phyloP scores from a whole-genome alignment of 2,888 invertebrate species.

The Mesorhabditis belari region DNA sequence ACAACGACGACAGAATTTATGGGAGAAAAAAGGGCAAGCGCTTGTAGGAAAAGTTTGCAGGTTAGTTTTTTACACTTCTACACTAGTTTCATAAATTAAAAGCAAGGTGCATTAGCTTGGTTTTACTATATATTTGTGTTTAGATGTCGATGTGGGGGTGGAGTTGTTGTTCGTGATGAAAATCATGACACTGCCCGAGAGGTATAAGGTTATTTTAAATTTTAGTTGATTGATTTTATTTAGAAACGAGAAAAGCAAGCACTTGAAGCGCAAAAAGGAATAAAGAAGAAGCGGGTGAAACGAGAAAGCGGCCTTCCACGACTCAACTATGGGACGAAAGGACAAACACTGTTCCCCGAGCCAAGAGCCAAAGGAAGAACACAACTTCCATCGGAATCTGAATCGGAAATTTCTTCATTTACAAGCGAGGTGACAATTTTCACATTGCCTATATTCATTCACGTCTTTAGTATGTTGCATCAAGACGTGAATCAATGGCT shows the following conservation, averaged over 20 bases:
- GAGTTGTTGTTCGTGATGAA: constrained; percentile 18
- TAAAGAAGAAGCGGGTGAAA: neutral
- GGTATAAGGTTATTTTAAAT: neutral
- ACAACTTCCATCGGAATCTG: too few relatives aligned
- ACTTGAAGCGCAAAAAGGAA: constrained; percentile 12
- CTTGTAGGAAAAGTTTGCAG: constrained; percentile 13
- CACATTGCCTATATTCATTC: too few relatives aligned
- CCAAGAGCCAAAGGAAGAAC: too few relatives aligned
- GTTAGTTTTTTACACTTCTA: too few relatives aligned
- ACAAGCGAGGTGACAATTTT: too few relatives aligned
- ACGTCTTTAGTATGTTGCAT: too few relatives aligned
- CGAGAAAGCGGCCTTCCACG: constrained; percentile 1
- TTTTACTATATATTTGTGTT: constrained; percentile 6
- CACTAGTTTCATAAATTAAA: too few relatives aligned
- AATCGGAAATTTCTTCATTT: too few relatives aligned
- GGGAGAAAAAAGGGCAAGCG: constrained; percentile 39
- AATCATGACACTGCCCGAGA: neutral
- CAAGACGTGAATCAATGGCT: too few relatives aligned
- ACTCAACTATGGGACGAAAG: constrained; percentile 3
- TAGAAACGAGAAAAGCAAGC: constrained; percentile 2
- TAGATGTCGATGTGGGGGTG: constrained; percentile 22
- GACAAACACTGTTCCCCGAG: neutral
- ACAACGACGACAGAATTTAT: constrained; percentile 34
- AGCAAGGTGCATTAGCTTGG: too few relatives aligned
- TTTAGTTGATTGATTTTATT: neutral